phyloP scores from a whole-genome alignment of 2,797 vertebrate species.

The Furcifer pardalis region DNA sequence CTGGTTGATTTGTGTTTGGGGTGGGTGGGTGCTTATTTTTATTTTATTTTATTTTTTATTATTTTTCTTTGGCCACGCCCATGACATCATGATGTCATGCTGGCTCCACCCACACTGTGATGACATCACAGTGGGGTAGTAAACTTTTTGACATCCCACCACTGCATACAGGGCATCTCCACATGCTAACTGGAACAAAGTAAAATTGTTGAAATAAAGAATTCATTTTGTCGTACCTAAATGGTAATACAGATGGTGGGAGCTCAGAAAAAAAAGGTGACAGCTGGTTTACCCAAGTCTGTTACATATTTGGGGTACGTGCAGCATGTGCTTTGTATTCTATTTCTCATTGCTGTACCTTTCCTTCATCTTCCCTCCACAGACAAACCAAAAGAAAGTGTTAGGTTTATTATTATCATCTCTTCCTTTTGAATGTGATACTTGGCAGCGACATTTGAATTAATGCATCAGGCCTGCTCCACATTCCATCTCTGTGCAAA shows the following conservation, averaged over 20 bases:
- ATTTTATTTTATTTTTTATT: too few species aligned
- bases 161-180: too few species aligned
- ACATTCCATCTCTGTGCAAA: constrained; percentile 2
- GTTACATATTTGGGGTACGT: neutral
- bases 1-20: too few species aligned
- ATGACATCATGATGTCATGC: too few species aligned
- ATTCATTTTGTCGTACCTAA: too few species aligned
- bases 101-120: too few species aligned
- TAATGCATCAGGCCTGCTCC: neutral
- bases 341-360: neutral
- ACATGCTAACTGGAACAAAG: too few species aligned
- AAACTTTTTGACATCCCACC: too few species aligned
- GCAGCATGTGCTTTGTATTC: neutral
- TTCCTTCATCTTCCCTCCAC: neutral
- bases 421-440: neutral
- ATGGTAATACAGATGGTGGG: neutral
- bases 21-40: too few species aligned
- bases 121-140: too few species aligned
- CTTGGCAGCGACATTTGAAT: neutral
- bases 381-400: neutral
- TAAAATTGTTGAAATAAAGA: too few species aligned
- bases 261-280: neutral
- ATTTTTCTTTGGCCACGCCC: too few species aligned
- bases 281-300: neutral
- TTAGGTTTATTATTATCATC: neutral